Percentiles rank a stretch among this genome's conserved stretches.
phyloP scores from a whole-genome alignment of 2,113 vertebrate species.

The Ptilorrhoa leucosticta region DNA sequence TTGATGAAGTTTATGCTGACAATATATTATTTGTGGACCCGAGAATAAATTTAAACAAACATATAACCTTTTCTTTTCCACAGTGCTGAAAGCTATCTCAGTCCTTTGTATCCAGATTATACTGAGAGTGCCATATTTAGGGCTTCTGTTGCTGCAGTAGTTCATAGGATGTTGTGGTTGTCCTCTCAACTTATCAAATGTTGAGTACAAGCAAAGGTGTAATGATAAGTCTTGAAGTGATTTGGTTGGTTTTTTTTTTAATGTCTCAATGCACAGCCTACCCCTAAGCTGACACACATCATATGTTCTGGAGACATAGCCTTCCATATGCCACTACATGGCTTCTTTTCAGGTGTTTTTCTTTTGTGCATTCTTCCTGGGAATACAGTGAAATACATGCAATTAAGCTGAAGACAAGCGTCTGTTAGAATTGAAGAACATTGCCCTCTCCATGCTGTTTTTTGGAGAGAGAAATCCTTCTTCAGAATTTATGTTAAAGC shows the following conservation, averaged over 20 bases:
- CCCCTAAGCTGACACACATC: neutral
- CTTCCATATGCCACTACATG: neutral
- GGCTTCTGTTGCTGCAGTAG: neutral
- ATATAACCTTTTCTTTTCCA: neutral
- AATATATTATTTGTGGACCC: neutral
- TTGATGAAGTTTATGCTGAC: neutral
- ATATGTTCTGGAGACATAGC: neutral
- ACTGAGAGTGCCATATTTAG: neutral
- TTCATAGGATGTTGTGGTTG: neutral
- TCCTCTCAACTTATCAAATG: neutral
- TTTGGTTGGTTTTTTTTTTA: neutral
- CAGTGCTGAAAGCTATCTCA: neutral
- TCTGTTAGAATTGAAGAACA: neutral
- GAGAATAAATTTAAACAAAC: neutral
- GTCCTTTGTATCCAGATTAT: neutral
- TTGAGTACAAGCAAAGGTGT: neutral
- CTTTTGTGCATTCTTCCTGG: neutral
- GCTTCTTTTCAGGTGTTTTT: neutral
- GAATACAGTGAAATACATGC: neutral
- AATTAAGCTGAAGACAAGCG: neutral
- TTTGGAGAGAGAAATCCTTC: neutral
- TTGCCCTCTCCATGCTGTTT: neutral
- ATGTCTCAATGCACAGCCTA: neutral
- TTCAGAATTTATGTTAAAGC: neutral
- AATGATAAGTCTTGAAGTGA: neutral